Percentiles rank a stretch among this genome's conserved stretches.
phyloP scores from a whole-genome alignment of 2,888 invertebrate genomes.

The Drosophila anomelani region DNA sequence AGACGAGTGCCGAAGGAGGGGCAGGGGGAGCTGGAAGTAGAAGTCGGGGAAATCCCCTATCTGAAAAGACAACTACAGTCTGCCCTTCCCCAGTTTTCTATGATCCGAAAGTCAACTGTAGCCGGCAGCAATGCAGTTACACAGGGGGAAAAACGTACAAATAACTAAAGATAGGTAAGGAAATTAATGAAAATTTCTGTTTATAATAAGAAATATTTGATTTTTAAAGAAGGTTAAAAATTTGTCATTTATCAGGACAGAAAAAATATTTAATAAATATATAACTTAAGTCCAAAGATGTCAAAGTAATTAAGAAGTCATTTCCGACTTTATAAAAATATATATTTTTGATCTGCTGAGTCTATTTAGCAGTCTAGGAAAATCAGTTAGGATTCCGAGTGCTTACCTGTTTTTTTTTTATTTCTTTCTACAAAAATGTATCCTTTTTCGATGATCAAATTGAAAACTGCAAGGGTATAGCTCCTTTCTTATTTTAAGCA shows the following conservation, averaged over 20 bases:
- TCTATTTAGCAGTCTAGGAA: no score
- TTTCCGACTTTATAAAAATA: no score
- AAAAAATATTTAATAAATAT: no score
- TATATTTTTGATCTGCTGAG: no score
- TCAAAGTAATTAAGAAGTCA: no score
- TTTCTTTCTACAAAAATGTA: no score
- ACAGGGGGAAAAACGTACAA: neutral
- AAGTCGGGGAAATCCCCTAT: conserved; percentile 28
- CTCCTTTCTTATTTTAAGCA: neutral
- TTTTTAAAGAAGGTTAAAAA: no score
- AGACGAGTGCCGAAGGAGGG: conserved; percentile 70
- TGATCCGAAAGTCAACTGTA: conserved; percentile 54
- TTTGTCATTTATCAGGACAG: no score
- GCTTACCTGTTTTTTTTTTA: no score
- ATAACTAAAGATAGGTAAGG: neutral
- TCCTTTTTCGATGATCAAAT: no score
- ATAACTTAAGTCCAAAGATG: no score
- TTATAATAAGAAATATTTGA: neutral
- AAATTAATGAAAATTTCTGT: neutral
- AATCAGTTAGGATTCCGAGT: no score
- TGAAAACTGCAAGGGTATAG: neutral
- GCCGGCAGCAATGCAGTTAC: conserved; percentile 29
- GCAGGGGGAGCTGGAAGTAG: neutral
- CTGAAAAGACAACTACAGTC: conserved; percentile 55
- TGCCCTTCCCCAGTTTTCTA: conserved; percentile 1